phyloP scores from a whole-genome alignment of 2,888 invertebrate species.

The Leptinotarsa haldemani region DNA sequence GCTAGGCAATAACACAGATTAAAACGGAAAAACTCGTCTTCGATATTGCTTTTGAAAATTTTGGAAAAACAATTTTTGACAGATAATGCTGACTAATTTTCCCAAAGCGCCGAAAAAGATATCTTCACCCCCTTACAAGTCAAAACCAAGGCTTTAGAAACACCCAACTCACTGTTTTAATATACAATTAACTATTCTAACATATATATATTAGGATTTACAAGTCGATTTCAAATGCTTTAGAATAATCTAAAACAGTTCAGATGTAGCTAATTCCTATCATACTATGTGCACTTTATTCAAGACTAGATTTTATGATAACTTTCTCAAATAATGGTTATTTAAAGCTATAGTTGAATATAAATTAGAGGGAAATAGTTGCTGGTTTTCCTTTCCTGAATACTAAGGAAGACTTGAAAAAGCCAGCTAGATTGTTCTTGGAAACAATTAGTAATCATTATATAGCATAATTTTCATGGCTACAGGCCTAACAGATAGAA shows the following conservation, averaged over 20 bases:
- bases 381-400: background rate
- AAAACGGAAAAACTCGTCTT: background rate
- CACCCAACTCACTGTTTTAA: background rate
- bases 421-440: background rate
- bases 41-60: background rate
- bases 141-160: constrained; percentile 5
- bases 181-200: constrained; percentile 15
- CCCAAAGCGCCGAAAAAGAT: background rate
- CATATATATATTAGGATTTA: constrained; percentile 23
- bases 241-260: constrained; percentile 18
- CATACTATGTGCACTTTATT: constrained; percentile 26
- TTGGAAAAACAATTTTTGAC: no score
- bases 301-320: constrained; percentile 26
- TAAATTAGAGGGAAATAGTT: background rate
- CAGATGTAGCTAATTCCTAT: constrained; percentile 11
- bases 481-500: background rate
- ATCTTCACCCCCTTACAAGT: constrained; percentile 3
- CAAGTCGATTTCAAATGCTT: constrained; percentile 19
- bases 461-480: background rate
- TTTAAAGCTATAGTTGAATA: constrained; percentile 23
- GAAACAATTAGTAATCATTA: background rate
- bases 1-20: constrained; percentile 2
- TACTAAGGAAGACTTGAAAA: background rate
- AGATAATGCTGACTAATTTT: no score
- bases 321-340: constrained; percentile 18